Conservation (phyloP, 2,888 invertebrate genomes). For the Trachelus tabidus region DNA sequence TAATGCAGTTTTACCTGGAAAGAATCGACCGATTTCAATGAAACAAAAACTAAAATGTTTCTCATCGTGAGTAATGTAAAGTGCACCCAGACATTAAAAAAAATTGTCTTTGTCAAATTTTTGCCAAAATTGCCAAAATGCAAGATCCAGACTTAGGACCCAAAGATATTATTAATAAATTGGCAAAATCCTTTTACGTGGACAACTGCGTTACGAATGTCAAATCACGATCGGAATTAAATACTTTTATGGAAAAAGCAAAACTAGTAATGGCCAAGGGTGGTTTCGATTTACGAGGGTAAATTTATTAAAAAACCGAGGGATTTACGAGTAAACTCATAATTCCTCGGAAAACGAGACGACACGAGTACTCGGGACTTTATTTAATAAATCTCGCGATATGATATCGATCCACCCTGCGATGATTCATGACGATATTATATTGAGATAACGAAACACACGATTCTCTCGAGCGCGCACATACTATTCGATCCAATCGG, state of each 20-base stretch:
- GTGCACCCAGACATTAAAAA: too few relatives aligned
- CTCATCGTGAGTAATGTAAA: too few relatives aligned
- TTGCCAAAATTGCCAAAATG: conserved; percentile 8
- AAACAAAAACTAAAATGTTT: too few relatives aligned
- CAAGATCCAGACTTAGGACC: conserved; percentile 1
- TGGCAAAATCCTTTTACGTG: conserved; percentile 32
- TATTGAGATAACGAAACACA: conserved; percentile 28
- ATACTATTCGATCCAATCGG: conserved; percentile 36
- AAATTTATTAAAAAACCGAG: too few relatives aligned
- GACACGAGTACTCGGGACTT: conserved; percentile 28
- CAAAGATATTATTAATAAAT: conserved; percentile 22
- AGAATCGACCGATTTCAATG: too few relatives aligned
- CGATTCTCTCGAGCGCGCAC: conserved; percentile 31
- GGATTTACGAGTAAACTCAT: conserved; percentile 23
- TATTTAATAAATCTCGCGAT: conserved; percentile 26
- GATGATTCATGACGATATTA: conserved; percentile 2
- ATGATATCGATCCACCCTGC: conserved; percentile 19
- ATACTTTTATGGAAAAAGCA: conserved; percentile 16
- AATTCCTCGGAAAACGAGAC: conserved; percentile 12
- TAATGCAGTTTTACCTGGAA: too few relatives aligned
- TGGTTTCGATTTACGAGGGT: conserved; percentile 34
- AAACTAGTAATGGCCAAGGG: conserved; percentile 22
- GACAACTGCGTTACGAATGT: conserved; percentile 37
- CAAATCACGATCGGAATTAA: conserved; percentile 19
- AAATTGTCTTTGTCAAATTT: too few relatives aligned